Percentiles rank a stretch among this genome's conserved stretches.
These are phyloP conservation scores for Pocillopora grandis DNA, from an alignment of 92 coral and sea anemone genomes.

Conservation along the genomic window DNA sequence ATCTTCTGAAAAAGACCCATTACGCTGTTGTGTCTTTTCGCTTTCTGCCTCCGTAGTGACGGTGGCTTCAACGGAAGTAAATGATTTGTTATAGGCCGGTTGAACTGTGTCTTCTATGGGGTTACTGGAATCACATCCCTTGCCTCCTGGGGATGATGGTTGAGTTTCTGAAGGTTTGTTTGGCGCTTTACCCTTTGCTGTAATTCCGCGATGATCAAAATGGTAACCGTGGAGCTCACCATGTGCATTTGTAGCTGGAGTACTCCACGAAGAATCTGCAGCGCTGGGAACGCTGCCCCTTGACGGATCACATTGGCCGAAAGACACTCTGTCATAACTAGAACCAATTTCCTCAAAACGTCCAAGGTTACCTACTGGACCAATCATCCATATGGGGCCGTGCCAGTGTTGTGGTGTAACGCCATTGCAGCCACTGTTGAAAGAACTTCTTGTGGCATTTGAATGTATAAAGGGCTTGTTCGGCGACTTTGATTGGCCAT, in stretches of 20 bases:
- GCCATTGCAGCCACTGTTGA: neutral
- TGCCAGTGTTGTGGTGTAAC: neutral
- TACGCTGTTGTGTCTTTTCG: neutral
- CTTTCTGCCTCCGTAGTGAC: neutral
- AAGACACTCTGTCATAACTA: neutral
- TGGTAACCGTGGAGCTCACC: neutral
- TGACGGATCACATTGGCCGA: neutral
- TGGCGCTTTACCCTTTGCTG: neutral
- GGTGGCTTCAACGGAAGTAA: neutral
- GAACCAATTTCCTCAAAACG: neutral
- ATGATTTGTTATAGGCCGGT: neutral
- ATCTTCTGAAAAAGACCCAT: neutral
- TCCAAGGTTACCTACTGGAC: neutral
- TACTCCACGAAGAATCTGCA: neutral
- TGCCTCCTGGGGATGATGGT: neutral
- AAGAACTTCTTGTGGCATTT: neutral
- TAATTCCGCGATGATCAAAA: neutral
- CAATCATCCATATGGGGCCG: neutral
- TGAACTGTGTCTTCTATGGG: neutral
- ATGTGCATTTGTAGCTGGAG: neutral
- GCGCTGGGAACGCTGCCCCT: neutral
- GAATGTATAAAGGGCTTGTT: neutral
- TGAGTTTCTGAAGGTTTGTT: neutral
- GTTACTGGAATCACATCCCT: conserved; percentile 1
- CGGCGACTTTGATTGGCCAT: neutral